Conservation (phyloP, 2,113 vertebrate species). For the Scomber colias region DNA sequence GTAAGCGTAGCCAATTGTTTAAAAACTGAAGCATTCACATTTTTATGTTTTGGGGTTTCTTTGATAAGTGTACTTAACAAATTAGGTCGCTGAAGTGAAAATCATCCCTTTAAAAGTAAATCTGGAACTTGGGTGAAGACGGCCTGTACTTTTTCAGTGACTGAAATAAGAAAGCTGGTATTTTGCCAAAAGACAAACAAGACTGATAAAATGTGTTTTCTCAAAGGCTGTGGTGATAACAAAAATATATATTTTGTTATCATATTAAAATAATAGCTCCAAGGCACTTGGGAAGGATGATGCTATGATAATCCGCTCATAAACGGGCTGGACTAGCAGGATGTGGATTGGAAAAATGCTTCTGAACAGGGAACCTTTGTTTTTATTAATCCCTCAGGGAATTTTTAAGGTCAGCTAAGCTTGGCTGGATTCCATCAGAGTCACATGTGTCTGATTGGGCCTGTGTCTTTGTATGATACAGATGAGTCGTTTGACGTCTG, state of each 20-base stretch:
- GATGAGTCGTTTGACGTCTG: slow-evolving; percentile 53
- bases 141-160: slow-evolving; percentile 18
- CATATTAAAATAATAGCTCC: slow-evolving; percentile 53
- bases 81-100: slow-evolving; percentile 27
- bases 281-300: slow-evolving; percentile 37
- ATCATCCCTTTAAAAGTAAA: slow-evolving; percentile 21
- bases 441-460: slow-evolving; percentile 66
- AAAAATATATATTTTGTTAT: slow-evolving; percentile 47
- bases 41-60: background rate
- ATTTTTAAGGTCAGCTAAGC: slow-evolving; percentile 69
- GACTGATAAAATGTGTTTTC: slow-evolving; percentile 16
- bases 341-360: slow-evolving; percentile 61
- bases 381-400: slow-evolving; percentile 72
- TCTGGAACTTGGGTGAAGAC: slow-evolving; percentile 20
- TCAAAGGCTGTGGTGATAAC: slow-evolving; percentile 19
- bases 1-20: slow-evolving; percentile 1
- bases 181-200: slow-evolving; percentile 43
- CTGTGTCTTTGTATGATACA: slow-evolving; percentile 59
- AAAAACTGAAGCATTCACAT: slow-evolving; percentile 4
- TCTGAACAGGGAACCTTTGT: slow-evolving; percentile 71
- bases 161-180: slow-evolving; percentile 40
- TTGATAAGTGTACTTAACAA: background rate
- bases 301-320: slow-evolving; percentile 62
- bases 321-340: slow-evolving; percentile 53
- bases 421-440: slow-evolving; percentile 64